Conservation (phyloP, 2,888 invertebrate genomes). For the Bimastos eiseni region DNA sequence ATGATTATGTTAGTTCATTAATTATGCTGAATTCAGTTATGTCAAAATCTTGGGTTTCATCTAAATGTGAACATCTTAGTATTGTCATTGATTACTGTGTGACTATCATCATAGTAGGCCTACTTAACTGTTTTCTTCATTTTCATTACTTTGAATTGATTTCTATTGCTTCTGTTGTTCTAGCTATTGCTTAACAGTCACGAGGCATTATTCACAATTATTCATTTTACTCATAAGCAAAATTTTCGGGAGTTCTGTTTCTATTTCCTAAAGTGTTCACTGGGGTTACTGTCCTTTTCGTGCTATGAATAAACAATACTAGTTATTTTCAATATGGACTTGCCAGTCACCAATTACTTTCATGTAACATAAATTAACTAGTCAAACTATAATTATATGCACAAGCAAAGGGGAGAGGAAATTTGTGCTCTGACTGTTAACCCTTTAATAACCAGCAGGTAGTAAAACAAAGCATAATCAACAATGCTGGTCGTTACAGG, state of each 20-base stretch:
- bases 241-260: not conserved
- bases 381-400: too few relatives aligned
- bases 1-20: too few relatives aligned
- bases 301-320: not conserved
- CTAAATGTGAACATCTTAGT: too few relatives aligned
- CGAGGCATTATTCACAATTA: not conserved
- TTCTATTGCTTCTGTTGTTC: not conserved
- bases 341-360: not conserved
- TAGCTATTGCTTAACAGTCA: not conserved
- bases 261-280: too few relatives aligned
- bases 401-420: too few relatives aligned
- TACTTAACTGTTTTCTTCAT: not conserved
- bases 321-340: not conserved
- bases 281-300: not conserved
- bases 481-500: too few relatives aligned
- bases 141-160: not conserved
- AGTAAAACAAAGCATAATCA: too few relatives aligned
- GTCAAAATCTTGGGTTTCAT: not conserved
- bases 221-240: not conserved
- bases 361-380: too few relatives aligned
- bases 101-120: not conserved
- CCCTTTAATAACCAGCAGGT: too few relatives aligned
- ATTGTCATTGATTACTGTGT: too few relatives aligned
- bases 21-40: not conserved
- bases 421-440: too few relatives aligned